Percentiles rank a stretch among this genome's conserved stretches.
Conservation (phyloP, 2,888 invertebrate species). For the Erynnis tages region DNA sequence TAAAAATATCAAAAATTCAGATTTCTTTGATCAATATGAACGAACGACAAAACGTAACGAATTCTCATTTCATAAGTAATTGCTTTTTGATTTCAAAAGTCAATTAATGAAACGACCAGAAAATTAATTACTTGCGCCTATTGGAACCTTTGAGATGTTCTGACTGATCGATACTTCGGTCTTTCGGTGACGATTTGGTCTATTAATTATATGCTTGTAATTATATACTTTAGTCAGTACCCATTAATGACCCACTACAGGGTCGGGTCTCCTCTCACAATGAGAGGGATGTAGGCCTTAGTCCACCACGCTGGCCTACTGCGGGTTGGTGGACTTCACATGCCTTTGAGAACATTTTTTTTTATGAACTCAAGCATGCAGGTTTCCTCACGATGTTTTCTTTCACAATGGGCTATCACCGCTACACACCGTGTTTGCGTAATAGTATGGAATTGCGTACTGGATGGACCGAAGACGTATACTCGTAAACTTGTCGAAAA, state of each 20-base stretch:
- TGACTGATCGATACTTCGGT: neutral
- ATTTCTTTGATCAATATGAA: neutral
- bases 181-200: neutral
- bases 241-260: too few species aligned
- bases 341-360: too few species aligned
- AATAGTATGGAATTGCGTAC: constrained; percentile 10
- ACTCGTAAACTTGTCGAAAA: neutral
- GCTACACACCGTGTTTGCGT: constrained; percentile 23
- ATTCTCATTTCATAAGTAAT: neutral
- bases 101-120: constrained; percentile 18
- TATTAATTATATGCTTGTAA: too few species aligned
- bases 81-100: constrained; percentile 9
- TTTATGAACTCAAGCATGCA: too few species aligned
- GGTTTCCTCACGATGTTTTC: too few species aligned
- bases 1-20: neutral
- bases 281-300: too few species aligned
- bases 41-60: neutral
- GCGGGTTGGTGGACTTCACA: too few species aligned
- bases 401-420: too few species aligned
- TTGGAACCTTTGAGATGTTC: neutral
- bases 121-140: constrained; percentile 23
- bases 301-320: too few species aligned
- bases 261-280: too few species aligned
- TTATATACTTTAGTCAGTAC: too few species aligned
- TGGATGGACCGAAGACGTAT: neutral